A percentile compares a stretch with the other conserved stretches of the same genome.
These are phyloP conservation scores for Clistopyga incitator DNA, from an alignment of 2,888 invertebrate species.

Conservation along the genomic window DNA sequence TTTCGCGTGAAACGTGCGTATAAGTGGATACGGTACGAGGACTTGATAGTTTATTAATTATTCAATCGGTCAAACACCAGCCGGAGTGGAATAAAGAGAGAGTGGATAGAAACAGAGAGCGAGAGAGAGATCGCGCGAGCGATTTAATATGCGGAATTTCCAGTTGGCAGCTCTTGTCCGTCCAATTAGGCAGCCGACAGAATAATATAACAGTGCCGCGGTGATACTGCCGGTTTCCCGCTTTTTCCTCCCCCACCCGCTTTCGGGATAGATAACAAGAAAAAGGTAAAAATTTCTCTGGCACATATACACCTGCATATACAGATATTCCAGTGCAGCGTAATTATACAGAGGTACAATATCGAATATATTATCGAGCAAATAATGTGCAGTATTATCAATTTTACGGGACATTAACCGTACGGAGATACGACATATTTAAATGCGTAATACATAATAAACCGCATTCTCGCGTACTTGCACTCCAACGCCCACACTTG, in stretches of 20 bases:
- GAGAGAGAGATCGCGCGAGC: background rate
- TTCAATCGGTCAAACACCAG: slow-evolving; percentile 37
- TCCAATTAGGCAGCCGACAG: slow-evolving; percentile 44
- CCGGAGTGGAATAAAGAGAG: background rate
- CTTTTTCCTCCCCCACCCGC: background rate
- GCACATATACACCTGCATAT: background rate
- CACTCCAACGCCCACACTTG: background rate
- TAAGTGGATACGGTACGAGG: background rate
- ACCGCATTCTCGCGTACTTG: background rate
- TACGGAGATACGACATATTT: slow-evolving; percentile 4
- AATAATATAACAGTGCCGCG: slow-evolving; percentile 23
- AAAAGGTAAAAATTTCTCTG: background rate
- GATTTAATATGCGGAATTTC: slow-evolving; percentile 47
- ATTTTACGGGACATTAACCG: slow-evolving; percentile 52
- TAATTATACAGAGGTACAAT: background rate
- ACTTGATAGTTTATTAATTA: slow-evolving; percentile 39
- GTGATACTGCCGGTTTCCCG: slow-evolving; percentile 9
- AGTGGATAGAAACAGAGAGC: background rate
- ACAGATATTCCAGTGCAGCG: background rate
- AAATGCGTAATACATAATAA: background rate
- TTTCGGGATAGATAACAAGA: background rate
- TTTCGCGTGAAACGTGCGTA: background rate
- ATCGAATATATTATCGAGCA: slow-evolving; percentile 15
- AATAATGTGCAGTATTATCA: slow-evolving; percentile 30
- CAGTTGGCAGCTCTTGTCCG: slow-evolving; percentile 44